These are phyloP conservation scores for Cheilosia vernalis DNA, from an alignment of 2,888 invertebrate genomes.

Conservation along the genomic window DNA sequence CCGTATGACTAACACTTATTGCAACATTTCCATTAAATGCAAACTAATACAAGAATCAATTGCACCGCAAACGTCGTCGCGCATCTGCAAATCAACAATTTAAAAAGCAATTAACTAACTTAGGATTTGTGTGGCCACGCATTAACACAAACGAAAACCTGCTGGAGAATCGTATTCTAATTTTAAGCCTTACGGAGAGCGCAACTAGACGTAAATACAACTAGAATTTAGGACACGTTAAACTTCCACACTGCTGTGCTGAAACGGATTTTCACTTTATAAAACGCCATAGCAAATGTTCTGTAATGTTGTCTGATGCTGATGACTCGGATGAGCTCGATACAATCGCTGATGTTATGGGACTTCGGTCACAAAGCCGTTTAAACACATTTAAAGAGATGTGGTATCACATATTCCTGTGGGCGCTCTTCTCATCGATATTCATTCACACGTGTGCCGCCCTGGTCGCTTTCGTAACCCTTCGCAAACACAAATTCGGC, in stretches of 20 bases:
- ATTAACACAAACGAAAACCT: background rate
- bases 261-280: conserved; percentile 20
- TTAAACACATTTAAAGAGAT: conserved; percentile 93
- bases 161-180: conserved; percentile 28
- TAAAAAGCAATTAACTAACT: conserved; percentile 54
- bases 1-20: conserved; percentile 26
- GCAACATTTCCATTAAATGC: conserved; percentile 19
- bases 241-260: conserved; percentile 44
- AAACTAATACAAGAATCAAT: conserved; percentile 34
- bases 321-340: conserved; percentile 85
- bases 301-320: conserved; percentile 80
- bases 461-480: conserved; percentile 94
- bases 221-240: conserved; percentile 17
- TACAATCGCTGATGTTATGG: conserved; percentile 88
- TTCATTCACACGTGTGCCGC: conserved; percentile 96
- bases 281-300: conserved; percentile 67
- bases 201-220: conserved; percentile 11
- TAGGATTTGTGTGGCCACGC: conserved; percentile 25
- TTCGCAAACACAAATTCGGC: conserved; percentile 97
- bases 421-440: conserved; percentile 97
- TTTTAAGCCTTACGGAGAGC: conserved; percentile 17
- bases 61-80: conserved; percentile 59
- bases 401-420: conserved; percentile 98
- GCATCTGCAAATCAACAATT: conserved; percentile 54
- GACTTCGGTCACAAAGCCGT: conserved; percentile 87